Percentiles rank a stretch among this genome's conserved stretches.
Conservation (phyloP, 2,888 invertebrate species). For the Panopea generosa region DNA sequence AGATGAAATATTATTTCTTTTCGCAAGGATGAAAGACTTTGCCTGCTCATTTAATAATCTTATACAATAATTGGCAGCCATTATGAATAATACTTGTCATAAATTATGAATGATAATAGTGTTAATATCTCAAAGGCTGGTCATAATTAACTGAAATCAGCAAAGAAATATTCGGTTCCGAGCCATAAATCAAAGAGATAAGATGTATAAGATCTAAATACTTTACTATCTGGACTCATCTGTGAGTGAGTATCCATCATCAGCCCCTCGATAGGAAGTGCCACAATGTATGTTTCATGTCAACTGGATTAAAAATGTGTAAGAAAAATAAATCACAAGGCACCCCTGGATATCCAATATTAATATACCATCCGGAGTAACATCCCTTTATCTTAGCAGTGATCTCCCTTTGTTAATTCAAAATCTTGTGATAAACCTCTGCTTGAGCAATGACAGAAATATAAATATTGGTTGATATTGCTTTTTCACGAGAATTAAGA, state of each 20-base stretch:
- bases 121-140: not conserved
- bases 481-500: too few relatives aligned
- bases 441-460: too few relatives aligned
- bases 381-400: conserved; percentile 22
- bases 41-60: too few relatives aligned
- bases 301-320: conserved; percentile 12
- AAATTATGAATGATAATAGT: conserved; percentile 15
- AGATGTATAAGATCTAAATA: conserved; percentile 3
- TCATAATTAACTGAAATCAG: not conserved
- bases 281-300: conserved; percentile 37
- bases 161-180: not conserved
- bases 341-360: conserved; percentile 6
- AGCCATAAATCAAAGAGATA: not conserved
- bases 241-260: too few relatives aligned
- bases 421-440: too few relatives aligned
- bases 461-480: too few relatives aligned
- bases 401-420: not conserved
- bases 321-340: conserved; percentile 1
- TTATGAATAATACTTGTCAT: conserved; percentile 15
- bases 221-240: not conserved
- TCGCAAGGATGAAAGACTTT: too few relatives aligned
- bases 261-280: conserved; percentile 6
- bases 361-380: conserved; percentile 7
- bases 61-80: too few relatives aligned
- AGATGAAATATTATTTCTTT: too few relatives aligned